Conservation (phyloP, 2,113 vertebrate genomes). For the Pygoscelis adeliae region DNA sequence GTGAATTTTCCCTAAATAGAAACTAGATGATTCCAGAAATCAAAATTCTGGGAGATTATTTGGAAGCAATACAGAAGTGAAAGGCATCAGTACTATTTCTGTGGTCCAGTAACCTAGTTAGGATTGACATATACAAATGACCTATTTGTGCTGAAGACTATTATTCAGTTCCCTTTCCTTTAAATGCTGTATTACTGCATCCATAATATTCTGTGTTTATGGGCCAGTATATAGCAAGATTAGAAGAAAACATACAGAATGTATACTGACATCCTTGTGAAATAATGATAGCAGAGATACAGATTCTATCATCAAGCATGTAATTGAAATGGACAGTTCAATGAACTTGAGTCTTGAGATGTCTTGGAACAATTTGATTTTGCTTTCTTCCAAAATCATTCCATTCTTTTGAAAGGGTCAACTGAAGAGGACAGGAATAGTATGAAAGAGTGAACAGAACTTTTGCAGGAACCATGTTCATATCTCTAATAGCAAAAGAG, state of each 20-base stretch:
- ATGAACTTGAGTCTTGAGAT: not conserved
- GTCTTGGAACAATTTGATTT: not conserved
- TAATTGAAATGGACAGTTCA: not conserved
- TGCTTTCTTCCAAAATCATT: not conserved
- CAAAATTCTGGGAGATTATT: not conserved
- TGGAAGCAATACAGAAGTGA: not conserved
- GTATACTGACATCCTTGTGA: not conserved
- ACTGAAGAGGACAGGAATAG: not conserved
- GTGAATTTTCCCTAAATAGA: not conserved
- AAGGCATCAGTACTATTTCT: not conserved
- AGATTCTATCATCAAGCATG: not conserved
- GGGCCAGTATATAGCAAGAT: not conserved
- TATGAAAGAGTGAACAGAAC: not conserved
- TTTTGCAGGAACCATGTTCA: not conserved
- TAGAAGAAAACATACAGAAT: not conserved
- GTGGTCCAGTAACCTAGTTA: not conserved
- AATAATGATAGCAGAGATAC: not conserved
- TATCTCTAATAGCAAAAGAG: not conserved
- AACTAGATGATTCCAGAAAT: not conserved
- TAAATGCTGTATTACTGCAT: not conserved
- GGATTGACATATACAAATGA: not conserved
- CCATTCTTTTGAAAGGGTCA: not conserved
- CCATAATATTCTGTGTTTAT: fast-evolving
- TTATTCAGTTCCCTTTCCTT: not conserved
- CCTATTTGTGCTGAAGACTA: not conserved